These are phyloP conservation scores for Lithophane semibrunnea DNA, from an alignment of 2,888 invertebrate species.

Conservation along the genomic window DNA sequence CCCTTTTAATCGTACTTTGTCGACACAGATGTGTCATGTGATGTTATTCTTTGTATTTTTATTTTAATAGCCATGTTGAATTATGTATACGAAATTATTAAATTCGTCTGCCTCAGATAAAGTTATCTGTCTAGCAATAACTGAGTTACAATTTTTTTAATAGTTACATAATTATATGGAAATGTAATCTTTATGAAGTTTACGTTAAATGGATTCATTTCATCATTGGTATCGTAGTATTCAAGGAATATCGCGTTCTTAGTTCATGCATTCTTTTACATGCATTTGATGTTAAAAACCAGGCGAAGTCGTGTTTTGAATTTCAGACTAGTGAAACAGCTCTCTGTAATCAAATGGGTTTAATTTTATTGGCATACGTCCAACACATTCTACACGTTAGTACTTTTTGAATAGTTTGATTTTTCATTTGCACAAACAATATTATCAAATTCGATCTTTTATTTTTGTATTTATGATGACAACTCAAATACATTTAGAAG, in stretches of 20 bases:
- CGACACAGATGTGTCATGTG: conserved; percentile 79
- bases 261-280: background rate
- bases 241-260: background rate
- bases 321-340: background rate
- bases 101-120: conserved; percentile 25
- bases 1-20: conserved; percentile 78
- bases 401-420: background rate
- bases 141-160: conserved; percentile 11
- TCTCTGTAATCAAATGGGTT: conserved; percentile 19
- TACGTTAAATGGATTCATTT: background rate
- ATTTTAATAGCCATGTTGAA: conserved; percentile 66
- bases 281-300: conserved; percentile 3
- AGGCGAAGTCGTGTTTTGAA: background rate
- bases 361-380: conserved; percentile 36
- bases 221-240: background rate
- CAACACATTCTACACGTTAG: conserved; percentile 24
- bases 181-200: background rate
- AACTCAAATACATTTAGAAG: too few relatives aligned
- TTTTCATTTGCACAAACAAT: background rate
- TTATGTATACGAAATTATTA: conserved; percentile 66
- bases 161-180: too few relatives aligned
- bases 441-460: conserved; percentile 1
- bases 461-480: too few relatives aligned
- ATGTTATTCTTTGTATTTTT: conserved; percentile 68
- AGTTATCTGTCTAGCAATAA: conserved; percentile 29